These are phyloP conservation scores for Hybognathus amarus DNA, from an alignment of 2,797 vertebrate species.

Conservation along the genomic window DNA sequence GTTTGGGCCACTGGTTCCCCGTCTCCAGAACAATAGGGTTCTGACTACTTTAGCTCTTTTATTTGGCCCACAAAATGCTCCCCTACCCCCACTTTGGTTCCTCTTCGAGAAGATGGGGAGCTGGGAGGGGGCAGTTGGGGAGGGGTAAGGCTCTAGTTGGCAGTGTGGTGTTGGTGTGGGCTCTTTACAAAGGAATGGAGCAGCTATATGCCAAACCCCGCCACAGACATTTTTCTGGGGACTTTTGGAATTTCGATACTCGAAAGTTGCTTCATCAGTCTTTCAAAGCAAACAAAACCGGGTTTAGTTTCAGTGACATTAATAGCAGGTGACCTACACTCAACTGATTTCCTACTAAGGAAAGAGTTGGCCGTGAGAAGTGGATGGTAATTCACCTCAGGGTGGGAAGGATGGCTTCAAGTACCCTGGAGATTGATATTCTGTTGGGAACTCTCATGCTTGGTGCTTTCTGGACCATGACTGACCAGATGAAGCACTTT, in stretches of 20 bases:
- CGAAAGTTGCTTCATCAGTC: slow-evolving; percentile 29
- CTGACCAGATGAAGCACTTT: slow-evolving; percentile 73
- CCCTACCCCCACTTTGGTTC: slow-evolving; percentile 82
- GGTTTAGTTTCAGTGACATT: slow-evolving; percentile 34
- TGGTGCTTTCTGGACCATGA: slow-evolving; percentile 72
- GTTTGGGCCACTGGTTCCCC: slow-evolving; percentile 80
- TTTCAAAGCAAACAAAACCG: slow-evolving; percentile 21
- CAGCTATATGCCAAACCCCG: slow-evolving; percentile 55
- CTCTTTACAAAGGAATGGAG: slow-evolving; percentile 71
- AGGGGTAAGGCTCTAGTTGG: slow-evolving; percentile 75
- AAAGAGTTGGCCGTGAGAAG: slow-evolving; percentile 14
- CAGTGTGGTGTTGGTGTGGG: slow-evolving; percentile 78
- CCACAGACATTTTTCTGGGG: slow-evolving; percentile 52
- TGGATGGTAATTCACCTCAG: slow-evolving; percentile 56
- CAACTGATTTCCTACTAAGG: slow-evolving; percentile 30
- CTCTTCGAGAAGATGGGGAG: slow-evolving; percentile 72
- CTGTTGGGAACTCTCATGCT: slow-evolving; percentile 64
- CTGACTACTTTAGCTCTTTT: slow-evolving; percentile 87
- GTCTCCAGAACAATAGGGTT: slow-evolving; percentile 82
- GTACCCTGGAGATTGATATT: slow-evolving; percentile 36
- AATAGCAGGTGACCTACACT: slow-evolving; percentile 38
- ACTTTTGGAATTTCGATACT: slow-evolving; percentile 57
- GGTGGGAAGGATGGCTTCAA: slow-evolving; percentile 51
- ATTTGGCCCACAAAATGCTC: slow-evolving; percentile 84
- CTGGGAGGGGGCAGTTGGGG: slow-evolving; percentile 65